A percentile compares a stretch with the other conserved stretches of the same genome.
Conservation (phyloP, 35 echinoderm and acorn worm species). For the Patiria miniata region DNA sequence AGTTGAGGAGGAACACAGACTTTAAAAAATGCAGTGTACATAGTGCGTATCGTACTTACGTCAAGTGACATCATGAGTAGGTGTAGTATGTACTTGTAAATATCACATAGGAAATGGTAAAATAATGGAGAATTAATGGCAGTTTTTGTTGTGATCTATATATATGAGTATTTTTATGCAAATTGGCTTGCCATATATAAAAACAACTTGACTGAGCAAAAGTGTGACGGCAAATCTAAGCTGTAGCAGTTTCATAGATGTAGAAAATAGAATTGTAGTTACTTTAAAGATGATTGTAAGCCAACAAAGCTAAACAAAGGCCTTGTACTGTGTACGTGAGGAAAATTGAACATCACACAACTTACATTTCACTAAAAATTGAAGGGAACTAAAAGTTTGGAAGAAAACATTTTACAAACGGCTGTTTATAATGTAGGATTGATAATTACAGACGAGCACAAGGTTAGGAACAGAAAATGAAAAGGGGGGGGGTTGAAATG, state of each 20-base stretch:
- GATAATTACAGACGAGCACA: too few relatives aligned
- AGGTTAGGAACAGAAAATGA: too few relatives aligned
- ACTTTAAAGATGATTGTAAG: neutral
- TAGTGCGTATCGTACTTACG: neutral
- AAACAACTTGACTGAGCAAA: neutral
- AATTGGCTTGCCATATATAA: constrained; percentile 20
- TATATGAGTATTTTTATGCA: constrained; percentile 31
- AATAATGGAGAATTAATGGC: neutral
- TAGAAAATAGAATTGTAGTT: neutral
- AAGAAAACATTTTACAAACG: too few relatives aligned
- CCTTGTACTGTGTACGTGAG: neutral
- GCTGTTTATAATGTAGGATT: too few relatives aligned
- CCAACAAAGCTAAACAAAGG: neutral
- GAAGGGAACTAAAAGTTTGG: too few relatives aligned
- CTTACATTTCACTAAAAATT: neutral
- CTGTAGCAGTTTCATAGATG: neutral
- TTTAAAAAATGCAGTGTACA: constrained; percentile 23
- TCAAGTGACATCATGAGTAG: neutral
- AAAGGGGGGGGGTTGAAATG: too few relatives aligned
- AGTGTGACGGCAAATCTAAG: neutral
- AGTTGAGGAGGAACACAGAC: neutral
- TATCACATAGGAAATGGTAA: neutral
- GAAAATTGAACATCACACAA: neutral
- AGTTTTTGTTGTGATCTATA: constrained; percentile 14
- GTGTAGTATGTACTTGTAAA: neutral